These are phyloP conservation scores for Enchytraeus crypticus DNA, from an alignment of 2,888 invertebrate genomes.

Conservation along the genomic window DNA sequence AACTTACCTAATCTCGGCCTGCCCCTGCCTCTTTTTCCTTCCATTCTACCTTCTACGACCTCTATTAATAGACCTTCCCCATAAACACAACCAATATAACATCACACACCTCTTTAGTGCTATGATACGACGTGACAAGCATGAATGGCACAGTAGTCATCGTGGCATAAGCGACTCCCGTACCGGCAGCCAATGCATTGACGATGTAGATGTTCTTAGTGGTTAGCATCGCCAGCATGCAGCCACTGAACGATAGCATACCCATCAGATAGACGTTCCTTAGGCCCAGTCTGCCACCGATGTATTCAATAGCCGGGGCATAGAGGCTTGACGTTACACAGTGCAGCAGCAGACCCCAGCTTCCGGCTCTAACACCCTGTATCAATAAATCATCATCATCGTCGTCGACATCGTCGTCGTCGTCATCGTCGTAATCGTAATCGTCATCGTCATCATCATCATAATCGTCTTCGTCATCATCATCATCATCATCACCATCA, in stretches of 20 bases:
- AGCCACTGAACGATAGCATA: slow-evolving; percentile 59
- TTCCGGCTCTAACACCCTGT: slow-evolving; percentile 89
- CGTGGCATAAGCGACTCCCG: slow-evolving; percentile 92
- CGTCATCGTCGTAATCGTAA: too few relatives aligned
- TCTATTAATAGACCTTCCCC: too few relatives aligned
- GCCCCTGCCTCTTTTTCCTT: too few relatives aligned
- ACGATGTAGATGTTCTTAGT: slow-evolving; percentile 70
- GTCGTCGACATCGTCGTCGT: too few relatives aligned
- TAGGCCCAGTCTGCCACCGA: slow-evolving; percentile 60
- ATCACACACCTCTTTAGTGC: slow-evolving; percentile 75
- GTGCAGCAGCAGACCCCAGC: slow-evolving; percentile 92
- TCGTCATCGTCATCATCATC: too few relatives aligned
- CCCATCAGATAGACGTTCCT: slow-evolving; percentile 40
- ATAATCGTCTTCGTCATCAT: too few relatives aligned
- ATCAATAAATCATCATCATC: too few relatives aligned
- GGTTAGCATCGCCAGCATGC: slow-evolving; percentile 72
- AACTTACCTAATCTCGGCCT: too few relatives aligned
- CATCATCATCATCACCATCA: too few relatives aligned
- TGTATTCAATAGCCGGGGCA: slow-evolving; percentile 74
- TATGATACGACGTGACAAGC: slow-evolving; percentile 87
- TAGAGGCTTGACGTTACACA: slow-evolving; percentile 62
- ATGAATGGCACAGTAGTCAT: slow-evolving; percentile 93
- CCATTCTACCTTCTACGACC: too few relatives aligned
- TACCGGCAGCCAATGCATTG: slow-evolving; percentile 72
- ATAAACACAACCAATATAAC: too few relatives aligned